Evolutionary conservation across 2,113 vertebrate species (phyloP).

Genomic region (Sphyrna mokarran): DNA sequence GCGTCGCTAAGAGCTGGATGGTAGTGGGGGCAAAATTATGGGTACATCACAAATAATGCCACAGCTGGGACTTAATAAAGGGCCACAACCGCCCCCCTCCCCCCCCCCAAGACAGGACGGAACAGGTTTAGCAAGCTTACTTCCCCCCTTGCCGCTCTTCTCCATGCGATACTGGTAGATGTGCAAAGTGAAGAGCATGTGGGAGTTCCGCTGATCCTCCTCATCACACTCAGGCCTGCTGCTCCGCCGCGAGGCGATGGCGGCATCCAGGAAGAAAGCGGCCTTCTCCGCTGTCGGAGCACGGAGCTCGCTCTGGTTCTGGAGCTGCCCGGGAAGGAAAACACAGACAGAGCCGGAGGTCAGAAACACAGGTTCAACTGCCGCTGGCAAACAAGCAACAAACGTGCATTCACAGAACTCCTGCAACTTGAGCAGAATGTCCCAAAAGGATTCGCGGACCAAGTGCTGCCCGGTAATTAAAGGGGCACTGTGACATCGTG

Average conservation of each 20-base stretch:
- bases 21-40: neutral
- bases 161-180: constrained; percentile 98
- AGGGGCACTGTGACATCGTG: no score
- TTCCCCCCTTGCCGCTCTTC: constrained; percentile 89
- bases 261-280: constrained; percentile 87
- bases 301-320: constrained; percentile 92
- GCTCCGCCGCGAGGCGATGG: constrained; percentile 79
- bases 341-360: neutral
- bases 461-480: no score
- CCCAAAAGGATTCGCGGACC: no score
- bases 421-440: accelerated
- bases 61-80: no score
- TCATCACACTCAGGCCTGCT: constrained; percentile 72
- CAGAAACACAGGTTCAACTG: neutral
- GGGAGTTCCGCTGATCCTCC: constrained; percentile 87
- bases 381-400: neutral
- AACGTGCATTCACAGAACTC: neutral
- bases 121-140: constrained; percentile 59
- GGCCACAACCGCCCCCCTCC: neutral
- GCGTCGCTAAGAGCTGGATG: accelerated
- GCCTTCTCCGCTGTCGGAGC: constrained; percentile 92
- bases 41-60: neutral
- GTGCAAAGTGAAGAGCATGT: constrained; percentile 97
- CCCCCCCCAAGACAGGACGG: neutral
- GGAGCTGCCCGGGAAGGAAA: constrained; percentile 64